Evolutionary conservation across 2,888 invertebrate species (phyloP).

Genomic region (Polymixis flavicincta): DNA sequence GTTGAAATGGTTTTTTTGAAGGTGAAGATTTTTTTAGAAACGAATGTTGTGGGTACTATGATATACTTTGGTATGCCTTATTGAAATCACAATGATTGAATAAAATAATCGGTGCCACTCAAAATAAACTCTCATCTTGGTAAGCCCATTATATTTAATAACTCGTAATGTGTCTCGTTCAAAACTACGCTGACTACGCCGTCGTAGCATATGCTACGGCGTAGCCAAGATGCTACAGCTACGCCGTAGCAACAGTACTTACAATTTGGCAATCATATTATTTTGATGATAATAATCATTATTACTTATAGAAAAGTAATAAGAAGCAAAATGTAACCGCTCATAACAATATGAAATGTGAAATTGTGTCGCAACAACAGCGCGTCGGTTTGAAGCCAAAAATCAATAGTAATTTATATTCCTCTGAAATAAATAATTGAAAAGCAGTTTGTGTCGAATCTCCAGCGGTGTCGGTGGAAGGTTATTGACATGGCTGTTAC

Average conservation of each 20-base stretch:
- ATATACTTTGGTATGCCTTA: background rate
- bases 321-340: background rate
- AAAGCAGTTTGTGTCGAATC: constrained; percentile 55
- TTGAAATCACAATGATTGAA: background rate
- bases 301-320: background rate
- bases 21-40: background rate
- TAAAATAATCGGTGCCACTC: background rate
- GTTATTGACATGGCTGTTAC: constrained; percentile 42
- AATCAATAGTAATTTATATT: constrained; percentile 57
- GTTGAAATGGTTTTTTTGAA: background rate
- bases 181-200: background rate
- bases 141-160: background rate
- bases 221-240: constrained; percentile 2
- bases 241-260: constrained; percentile 4
- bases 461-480: constrained; percentile 21
- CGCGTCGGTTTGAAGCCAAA: constrained; percentile 14
- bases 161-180: background rate
- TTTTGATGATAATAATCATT: background rate
- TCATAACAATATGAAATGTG: constrained; percentile 1
- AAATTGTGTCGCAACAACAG: constrained; percentile 33
- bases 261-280: background rate
- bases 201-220: constrained; percentile 14
- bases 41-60: accelerated
- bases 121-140: background rate
- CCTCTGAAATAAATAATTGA: constrained; percentile 54